Evolutionary conservation across 2,888 invertebrate species (phyloP).

Genomic region (Pardosa pseudoannulata): DNA sequence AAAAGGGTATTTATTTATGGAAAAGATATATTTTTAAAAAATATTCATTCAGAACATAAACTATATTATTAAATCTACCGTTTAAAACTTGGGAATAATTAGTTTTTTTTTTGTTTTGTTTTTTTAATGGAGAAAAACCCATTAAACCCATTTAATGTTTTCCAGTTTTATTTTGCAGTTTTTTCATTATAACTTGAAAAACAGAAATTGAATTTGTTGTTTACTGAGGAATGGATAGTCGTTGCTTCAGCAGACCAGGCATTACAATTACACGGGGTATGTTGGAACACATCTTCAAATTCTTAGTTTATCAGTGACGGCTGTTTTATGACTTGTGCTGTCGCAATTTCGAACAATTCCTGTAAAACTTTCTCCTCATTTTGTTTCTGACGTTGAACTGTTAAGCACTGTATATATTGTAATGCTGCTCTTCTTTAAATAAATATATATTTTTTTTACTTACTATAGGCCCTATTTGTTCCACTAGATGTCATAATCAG

Average conservation of each 20-base stretch:
- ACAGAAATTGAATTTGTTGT: too few relatives aligned
- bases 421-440: neutral
- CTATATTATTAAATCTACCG: too few relatives aligned
- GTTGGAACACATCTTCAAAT: constrained; percentile 15
- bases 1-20: too few relatives aligned
- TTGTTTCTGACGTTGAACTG: neutral
- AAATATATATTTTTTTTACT: neutral
- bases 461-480: constrained; percentile 7
- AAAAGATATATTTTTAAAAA: too few relatives aligned
- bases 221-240: constrained; percentile 3
- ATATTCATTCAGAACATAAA: too few relatives aligned
- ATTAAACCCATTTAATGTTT: too few relatives aligned
- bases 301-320: constrained; percentile 8
- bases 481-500: neutral
- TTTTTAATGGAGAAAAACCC: too few relatives aligned
- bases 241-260: constrained; percentile 19
- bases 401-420: constrained; percentile 3
- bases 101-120: too few relatives aligned
- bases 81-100: too few relatives aligned
- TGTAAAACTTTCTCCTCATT: neutral
- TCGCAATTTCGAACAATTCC: constrained; percentile 7
- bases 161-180: too few relatives aligned
- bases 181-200: too few relatives aligned
- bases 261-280: constrained; percentile 16
- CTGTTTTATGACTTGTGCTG: neutral